Evolutionary conservation across 2,888 invertebrate genomes (phyloP), one percentile per base, ranked within the genome.

Genomic region (Halictus quadricinctus): DNA sequence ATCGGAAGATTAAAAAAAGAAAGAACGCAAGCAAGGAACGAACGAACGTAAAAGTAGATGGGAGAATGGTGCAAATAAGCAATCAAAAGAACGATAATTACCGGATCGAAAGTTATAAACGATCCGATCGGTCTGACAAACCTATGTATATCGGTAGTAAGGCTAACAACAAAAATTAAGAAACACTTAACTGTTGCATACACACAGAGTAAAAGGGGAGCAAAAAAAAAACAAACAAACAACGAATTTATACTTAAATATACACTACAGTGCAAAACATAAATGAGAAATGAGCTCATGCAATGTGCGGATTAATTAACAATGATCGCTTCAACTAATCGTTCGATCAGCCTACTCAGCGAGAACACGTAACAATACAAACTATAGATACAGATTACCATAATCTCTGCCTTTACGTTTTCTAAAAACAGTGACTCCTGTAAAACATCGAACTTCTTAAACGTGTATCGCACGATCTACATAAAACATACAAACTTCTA

Each of bases 31-130:
- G 84, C 80, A 29, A 58, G 79, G 76, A 78, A 72, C 18, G 76
- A 72, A 83, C 76, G 75, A 81, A 76, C 41, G 54, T 25, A 69
- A 69, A 76, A 48, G 48, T n/a, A 72, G 64, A 66, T 48, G n/a
- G 15, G 50, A 84, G 41, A 74, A 78, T 36, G 77, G 78, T 69
- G 64, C 74, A 60, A 83, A 60, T 72, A 87, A 87, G 90, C 88
- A 76, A 83, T 64, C 54, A 69, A 73, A 66, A 64, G 72, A 48
- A 76, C 72, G 72, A 70, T 41, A 43, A 75, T 48, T 76, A 72
- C 66, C 48, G 76, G 12, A 66, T 64, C 58, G 36, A 21, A 80
- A 72, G 48, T 64, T n/a, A 21, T 46, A 76, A 76, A 80, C 82
- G 76, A 80, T 48, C 66, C 43, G 48, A 77, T 29, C 74, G 74